Evolutionary conservation across 2,797 vertebrate genomes (phyloP), one percentile per base, ranked within the genome.

Genomic region (Sebastes aleutianus): DNA sequence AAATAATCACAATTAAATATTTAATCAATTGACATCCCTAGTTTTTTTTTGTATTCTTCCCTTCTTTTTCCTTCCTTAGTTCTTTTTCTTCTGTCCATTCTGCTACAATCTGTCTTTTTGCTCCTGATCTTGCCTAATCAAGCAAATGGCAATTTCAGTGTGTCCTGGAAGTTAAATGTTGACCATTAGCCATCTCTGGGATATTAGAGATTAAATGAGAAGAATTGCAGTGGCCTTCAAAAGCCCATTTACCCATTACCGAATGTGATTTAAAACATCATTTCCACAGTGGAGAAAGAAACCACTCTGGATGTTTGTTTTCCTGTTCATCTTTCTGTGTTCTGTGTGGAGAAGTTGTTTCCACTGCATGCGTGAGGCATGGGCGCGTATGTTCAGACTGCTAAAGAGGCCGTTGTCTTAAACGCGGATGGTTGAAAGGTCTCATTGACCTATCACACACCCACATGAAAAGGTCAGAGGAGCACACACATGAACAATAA

Each of bases 361-460:
- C 13, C 11, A 20, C 34, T 34, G 29, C 11, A 11, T 43, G 65
- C 54, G 14, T 70, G 47, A 27, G 62, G 47, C 10, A 10, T 66
- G 54, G 10, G 27, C 53, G 24, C 26, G 70, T 58, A 12, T 66
- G 70, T 57, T 70, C 11, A 4, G 77, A 76, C 76, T 73, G 66
- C 65, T 58, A 39, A 83, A 76, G 34, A 66, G 64, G 31, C 64
- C 64, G 32, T 20, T 84, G 80, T 79, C 76, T 72, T 70, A 56
- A 79, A 78, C 72, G 58, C 9, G 7, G 22, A 71, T 71, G 63
- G 64, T 85, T 82, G 66, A 89, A 88, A 88, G 82, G 74, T 88
- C 76, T 86, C 67, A 80, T 74, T 86, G 83, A 88, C 85, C 85
- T 85, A 81, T 90, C 78, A 62, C 84, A 86, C 63, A 71, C 13